Percentiles rank a stretch among this genome's conserved stretches.
phyloP scores from a whole-genome alignment of 1,140 invertebrate species.

The Calliphora vicina region DNA sequence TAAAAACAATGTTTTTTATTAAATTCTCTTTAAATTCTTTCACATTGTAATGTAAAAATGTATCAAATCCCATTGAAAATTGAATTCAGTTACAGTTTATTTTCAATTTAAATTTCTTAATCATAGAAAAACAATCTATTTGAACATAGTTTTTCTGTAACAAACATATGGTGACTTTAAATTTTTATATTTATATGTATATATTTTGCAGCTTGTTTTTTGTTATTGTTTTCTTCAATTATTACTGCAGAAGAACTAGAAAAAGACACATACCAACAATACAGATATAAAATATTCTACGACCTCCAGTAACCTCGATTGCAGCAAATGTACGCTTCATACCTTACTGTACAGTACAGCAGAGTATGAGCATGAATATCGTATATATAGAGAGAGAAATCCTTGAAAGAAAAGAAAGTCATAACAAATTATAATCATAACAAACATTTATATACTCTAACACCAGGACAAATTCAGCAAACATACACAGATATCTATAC shows the following conservation, averaged over 20 bases:
- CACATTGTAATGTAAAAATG: too few relatives aligned
- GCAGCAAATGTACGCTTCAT: not conserved
- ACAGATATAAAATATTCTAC: not conserved
- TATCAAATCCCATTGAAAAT: too few relatives aligned
- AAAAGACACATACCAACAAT: not conserved
- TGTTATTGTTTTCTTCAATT: not conserved
- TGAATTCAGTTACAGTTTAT: too few relatives aligned
- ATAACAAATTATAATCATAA: slow-evolving; percentile 15
- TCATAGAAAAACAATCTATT: too few relatives aligned
- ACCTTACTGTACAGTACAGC: not conserved
- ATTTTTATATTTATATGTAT: not conserved
- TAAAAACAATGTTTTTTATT: too few relatives aligned
- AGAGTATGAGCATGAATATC: not conserved
- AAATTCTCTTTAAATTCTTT: too few relatives aligned
- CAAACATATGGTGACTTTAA: slow-evolving; percentile 13
- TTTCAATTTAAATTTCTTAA: too few relatives aligned
- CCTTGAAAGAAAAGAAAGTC: slow-evolving; percentile 19
- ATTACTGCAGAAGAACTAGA: slow-evolving; percentile 10
- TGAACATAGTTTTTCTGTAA: not conserved
- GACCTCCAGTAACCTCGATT: slow-evolving; percentile 23
- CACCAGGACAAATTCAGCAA: too few relatives aligned
- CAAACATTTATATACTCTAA: not conserved
- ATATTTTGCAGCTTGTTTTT: not conserved
- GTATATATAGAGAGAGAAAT: not conserved
- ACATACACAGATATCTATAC: too few relatives aligned